Percentiles rank a stretch among this genome's conserved stretches.
These are phyloP conservation scores for Leucozona laternaria DNA, from an alignment of 2,888 invertebrate genomes.

Conservation along the genomic window DNA sequence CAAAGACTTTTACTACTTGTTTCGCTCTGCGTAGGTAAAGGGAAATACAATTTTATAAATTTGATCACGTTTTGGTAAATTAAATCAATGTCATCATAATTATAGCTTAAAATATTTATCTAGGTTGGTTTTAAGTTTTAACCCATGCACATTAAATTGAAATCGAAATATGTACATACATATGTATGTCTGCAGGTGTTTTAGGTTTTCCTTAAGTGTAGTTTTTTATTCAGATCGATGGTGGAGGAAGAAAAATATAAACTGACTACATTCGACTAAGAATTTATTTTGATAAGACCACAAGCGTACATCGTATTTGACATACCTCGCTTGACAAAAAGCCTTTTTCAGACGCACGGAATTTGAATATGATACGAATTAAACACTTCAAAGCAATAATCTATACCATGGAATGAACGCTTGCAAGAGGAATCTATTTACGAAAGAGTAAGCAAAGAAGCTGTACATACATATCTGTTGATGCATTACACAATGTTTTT, in stretches of 20 bases:
- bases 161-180: background rate
- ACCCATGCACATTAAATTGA: background rate
- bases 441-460: background rate
- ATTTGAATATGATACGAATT: slow-evolving; percentile 21
- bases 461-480: background rate
- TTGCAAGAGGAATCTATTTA: slow-evolving; percentile 1
- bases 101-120: slow-evolving; percentile 33
- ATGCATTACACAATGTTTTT: background rate
- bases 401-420: slow-evolving; percentile 15
- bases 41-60: slow-evolving; percentile 32
- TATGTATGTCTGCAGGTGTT: background rate
- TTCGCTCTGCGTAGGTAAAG: background rate
- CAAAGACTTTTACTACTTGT: background rate
- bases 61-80: slow-evolving; percentile 49
- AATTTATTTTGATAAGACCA: slow-evolving; percentile 7
- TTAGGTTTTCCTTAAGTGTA: background rate
- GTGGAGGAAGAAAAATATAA: background rate
- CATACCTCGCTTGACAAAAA: background rate
- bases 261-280: background rate
- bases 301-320: background rate
- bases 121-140: background rate
- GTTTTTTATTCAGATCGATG: background rate
- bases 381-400: slow-evolving; percentile 28
- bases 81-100: slow-evolving; percentile 35
- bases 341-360: background rate